A percentile compares a stretch with the other conserved stretches of the same genome.
phyloP scores from a whole-genome alignment of 2,888 invertebrate genomes.

The Fragum fragum region DNA sequence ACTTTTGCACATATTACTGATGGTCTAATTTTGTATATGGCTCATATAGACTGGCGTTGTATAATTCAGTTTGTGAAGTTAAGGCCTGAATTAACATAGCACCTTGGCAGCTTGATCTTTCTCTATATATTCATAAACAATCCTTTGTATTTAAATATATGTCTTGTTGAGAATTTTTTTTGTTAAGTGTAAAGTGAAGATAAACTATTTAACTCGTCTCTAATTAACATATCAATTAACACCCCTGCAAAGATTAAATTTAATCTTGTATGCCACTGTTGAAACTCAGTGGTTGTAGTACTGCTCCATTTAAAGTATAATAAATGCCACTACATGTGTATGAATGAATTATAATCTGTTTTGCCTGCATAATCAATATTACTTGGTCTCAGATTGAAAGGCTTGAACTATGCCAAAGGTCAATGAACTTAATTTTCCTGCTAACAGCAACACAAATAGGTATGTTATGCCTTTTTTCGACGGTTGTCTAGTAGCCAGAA shows the following conservation, averaged over 20 bases:
- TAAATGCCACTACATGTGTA: neutral
- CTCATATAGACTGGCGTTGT: conserved; percentile 20
- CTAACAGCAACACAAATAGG: no score
- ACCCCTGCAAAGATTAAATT: neutral
- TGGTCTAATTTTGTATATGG: conserved; percentile 7
- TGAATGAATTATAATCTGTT: no score
- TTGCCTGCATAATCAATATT: no score
- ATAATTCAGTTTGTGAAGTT: conserved; percentile 23
- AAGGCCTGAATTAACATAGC: conserved; percentile 28
- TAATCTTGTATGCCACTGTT: neutral
- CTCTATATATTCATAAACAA: neutral
- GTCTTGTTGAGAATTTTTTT: no score
- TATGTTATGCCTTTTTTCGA: no score
- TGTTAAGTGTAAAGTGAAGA: neutral
- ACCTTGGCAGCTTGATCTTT: conserved; percentile 15
- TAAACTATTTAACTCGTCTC: neutral
- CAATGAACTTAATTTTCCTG: no score
- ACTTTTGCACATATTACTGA: conserved; percentile 13
- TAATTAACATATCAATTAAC: conserved; percentile 6
- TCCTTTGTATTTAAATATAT: neutral
- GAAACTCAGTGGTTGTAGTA: neutral
- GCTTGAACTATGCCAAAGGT: no score
- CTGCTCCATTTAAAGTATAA: neutral
- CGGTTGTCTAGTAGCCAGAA: no score
- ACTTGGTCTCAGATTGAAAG: no score